Conservation (phyloP, 30 jellyfish, hydroid and myxozoan genomes). For the Hydractinia symbiolongicarpus region DNA sequence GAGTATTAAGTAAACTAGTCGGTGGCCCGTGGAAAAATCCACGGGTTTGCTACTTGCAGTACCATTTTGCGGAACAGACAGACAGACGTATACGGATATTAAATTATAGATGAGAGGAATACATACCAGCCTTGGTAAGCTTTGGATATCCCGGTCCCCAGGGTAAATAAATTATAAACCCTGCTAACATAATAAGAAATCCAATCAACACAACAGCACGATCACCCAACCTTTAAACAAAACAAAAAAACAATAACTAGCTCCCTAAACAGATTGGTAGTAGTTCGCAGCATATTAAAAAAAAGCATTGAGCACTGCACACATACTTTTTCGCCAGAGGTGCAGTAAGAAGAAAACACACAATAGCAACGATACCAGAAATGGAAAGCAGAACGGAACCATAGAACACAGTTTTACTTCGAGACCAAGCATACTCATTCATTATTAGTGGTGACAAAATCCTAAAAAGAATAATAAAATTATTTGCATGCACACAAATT, state of each 20-base stretch:
- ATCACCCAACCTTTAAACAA: conserved; percentile 48
- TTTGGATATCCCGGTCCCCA: conserved; percentile 81
- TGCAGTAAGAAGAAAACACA: conserved; percentile 36
- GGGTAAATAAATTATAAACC: conserved; percentile 66
- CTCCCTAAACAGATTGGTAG: no score
- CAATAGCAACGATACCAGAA: conserved; percentile 50
- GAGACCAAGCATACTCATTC: conserved; percentile 91
- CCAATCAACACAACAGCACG: conserved; percentile 42
- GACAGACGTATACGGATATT: no score
- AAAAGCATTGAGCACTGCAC: no score
- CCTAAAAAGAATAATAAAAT: conserved; percentile 9
- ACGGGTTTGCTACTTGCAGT: no score
- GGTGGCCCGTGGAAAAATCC: no score
- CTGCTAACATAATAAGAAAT: conserved; percentile 32
- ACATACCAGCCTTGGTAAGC: conserved; percentile 21
- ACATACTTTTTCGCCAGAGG: conserved; percentile 39
- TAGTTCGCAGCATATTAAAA: no score
- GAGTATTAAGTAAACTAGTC: no score
- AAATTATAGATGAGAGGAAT: not conserved
- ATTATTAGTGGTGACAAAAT: conserved; percentile 73
- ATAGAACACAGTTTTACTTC: conserved; percentile 50
- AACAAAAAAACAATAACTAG: not conserved
- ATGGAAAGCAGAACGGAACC: conserved; percentile 59
- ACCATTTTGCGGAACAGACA: no score
- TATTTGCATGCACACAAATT: not conserved